Evolutionary conservation across 2,888 invertebrate genomes (phyloP).

Genomic region (Cantharis rustica): DNA sequence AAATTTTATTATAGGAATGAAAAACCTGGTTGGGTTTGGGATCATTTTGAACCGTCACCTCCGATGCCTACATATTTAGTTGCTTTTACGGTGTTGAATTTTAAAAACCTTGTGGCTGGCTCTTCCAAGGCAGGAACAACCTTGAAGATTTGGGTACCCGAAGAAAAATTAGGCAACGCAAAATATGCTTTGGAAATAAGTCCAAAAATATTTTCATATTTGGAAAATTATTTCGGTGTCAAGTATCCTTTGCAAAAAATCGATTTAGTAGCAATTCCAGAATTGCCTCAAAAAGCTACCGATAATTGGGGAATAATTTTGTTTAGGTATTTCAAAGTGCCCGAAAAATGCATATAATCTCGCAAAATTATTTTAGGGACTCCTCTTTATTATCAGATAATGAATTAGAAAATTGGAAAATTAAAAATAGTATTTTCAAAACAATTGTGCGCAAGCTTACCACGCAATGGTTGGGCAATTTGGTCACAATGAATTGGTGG

Average conservation of each 20-base stretch:
- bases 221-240: slow-evolving; percentile 61
- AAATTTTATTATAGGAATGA: slow-evolving; percentile 42
- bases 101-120: slow-evolving; percentile 39
- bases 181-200: slow-evolving; percentile 60
- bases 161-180: slow-evolving; percentile 48
- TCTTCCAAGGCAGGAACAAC: slow-evolving; percentile 41
- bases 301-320: slow-evolving; percentile 65
- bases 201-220: slow-evolving; percentile 57
- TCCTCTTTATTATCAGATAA: slow-evolving; percentile 34
- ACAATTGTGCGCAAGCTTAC: slow-evolving; percentile 71
- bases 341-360: background rate
- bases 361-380: slow-evolving; percentile 34
- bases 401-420: slow-evolving; percentile 39
- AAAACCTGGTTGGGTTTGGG: slow-evolving; percentile 64
- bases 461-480: slow-evolving; percentile 78
- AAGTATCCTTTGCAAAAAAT: slow-evolving; percentile 60
- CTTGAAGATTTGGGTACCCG: slow-evolving; percentile 57
- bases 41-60: slow-evolving; percentile 66
- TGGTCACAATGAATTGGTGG: slow-evolving; percentile 74
- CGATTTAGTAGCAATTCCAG: slow-evolving; percentile 65
- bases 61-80: slow-evolving; percentile 79
- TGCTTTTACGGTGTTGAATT: slow-evolving; percentile 60
- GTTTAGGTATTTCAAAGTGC: slow-evolving; percentile 53
- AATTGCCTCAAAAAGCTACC: slow-evolving; percentile 62
- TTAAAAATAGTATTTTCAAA: slow-evolving; percentile 60